Evolutionary conservation across 2,888 invertebrate genomes (phyloP).

Genomic region (Julus scanicus): DNA sequence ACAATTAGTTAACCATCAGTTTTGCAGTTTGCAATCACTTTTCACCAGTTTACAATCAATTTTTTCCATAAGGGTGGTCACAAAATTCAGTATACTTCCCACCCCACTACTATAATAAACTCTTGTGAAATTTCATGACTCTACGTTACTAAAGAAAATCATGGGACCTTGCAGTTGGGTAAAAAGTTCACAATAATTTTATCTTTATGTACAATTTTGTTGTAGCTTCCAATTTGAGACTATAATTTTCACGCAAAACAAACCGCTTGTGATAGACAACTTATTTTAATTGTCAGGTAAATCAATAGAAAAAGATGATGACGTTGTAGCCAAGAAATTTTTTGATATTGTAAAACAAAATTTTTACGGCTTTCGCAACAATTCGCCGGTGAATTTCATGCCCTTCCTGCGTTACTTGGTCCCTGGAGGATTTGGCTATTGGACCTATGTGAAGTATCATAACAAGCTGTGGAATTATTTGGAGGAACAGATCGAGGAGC

Average conservation of each 20-base stretch:
- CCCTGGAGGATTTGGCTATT: background rate
- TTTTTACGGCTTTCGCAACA: background rate
- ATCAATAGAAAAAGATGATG: background rate
- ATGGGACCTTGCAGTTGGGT: too few species aligned
- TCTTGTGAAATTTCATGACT: too few species aligned
- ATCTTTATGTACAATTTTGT: too few species aligned
- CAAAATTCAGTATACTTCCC: too few species aligned
- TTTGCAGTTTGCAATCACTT: too few species aligned
- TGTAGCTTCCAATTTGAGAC: background rate
- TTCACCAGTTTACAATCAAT: too few species aligned
- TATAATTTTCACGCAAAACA: background rate
- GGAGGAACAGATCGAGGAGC: background rate
- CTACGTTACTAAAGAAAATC: too few species aligned
- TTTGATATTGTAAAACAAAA: background rate
- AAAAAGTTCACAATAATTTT: too few species aligned
- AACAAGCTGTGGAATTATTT: background rate
- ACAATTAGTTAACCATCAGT: too few species aligned
- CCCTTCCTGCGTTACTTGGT: constrained; percentile 29
- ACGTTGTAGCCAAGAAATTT: background rate
- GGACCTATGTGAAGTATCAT: background rate
- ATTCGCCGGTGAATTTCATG: constrained; percentile 46
- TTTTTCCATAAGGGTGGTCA: too few species aligned
- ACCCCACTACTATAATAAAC: too few species aligned
- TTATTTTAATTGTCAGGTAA: background rate
- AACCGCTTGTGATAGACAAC: too few species aligned